Base-by-base conservation (phyloP, 2,888 invertebrate species). In the Tethea ocularis region DNA sequence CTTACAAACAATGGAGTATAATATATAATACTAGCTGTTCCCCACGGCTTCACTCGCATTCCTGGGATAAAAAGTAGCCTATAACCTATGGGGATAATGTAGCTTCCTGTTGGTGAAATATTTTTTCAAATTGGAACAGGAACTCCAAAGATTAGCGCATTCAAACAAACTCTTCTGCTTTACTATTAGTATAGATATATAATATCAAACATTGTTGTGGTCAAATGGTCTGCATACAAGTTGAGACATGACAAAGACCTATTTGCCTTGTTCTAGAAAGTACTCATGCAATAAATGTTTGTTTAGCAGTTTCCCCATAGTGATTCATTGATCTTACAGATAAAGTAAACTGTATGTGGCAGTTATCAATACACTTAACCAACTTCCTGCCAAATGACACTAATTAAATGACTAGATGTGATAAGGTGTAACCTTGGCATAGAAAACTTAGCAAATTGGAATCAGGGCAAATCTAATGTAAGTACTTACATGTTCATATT, bases 321-420 rank as follows among this genome's bases (percentile, higher is more conserved):
- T 33, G 33, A 54, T 13, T 54, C 52, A 52, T 33, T 33, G 36
- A 54, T 26, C 29, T 54, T 20, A 55, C 46, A 57, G 11, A 8
- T 51, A 59, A n/a, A n/a, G n/a, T n/a, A n/a, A 52, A 41, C 51
- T 56, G 26, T 57, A 20, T 26, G 36, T 72, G 65, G 29, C 64
- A 55, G 60, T 77, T 77, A 77, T 75, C 78, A 62, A 63, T 64
- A 33, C 64, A 75, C 62, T 80, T 78, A 69, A 79, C 74, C 76
- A 69, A 69, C 71, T 77, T 79, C 77, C 77, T 71, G 73, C 38
- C 23, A 38, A 29, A 29, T 74, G 67, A 67, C 67, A 71, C 73
- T 74, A 73, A 77, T 78, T 72, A 62, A 58, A 38, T 60, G 55
- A 60, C 63, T 68, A 66, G 56, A 57, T 60, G 57, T 41, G 75